Conservation (phyloP, 2,797 vertebrate species). For the Alauda arvensis region DNA sequence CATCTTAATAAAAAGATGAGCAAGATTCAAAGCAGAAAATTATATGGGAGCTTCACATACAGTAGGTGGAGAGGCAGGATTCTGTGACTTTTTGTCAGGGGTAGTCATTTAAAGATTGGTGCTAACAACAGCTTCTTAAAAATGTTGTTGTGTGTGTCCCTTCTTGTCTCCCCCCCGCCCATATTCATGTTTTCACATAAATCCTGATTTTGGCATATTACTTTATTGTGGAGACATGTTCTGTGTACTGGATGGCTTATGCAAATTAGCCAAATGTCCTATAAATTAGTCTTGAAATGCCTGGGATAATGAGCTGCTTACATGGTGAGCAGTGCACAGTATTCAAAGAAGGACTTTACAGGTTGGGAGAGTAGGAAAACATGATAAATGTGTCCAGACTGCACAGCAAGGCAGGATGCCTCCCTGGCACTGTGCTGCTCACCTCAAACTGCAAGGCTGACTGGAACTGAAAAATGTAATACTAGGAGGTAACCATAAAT, state of each 20-base stretch:
- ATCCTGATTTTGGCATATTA: conserved; percentile 34
- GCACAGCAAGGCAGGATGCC: background rate
- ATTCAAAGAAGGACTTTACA: background rate
- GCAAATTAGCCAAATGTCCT: conserved; percentile 60
- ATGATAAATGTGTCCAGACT: background rate
- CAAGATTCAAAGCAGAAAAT: conserved; percentile 55
- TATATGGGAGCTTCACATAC: conserved; percentile 28
- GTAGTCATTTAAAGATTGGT: background rate
- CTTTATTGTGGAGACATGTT: conserved; percentile 51
- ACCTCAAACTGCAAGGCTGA: background rate
- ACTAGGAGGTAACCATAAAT: background rate
- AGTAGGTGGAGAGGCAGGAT: conserved; percentile 18
- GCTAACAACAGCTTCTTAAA: conserved; percentile 12
- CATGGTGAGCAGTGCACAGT: background rate
- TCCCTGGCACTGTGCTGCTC: background rate
- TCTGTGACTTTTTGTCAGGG: background rate
- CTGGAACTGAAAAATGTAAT: background rate
- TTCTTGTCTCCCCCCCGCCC: background rate
- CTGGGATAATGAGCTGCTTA: conserved; percentile 33
- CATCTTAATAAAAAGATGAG: conserved; percentile 48
- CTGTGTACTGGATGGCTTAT: conserved; percentile 41
- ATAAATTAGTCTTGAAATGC: conserved; percentile 51
- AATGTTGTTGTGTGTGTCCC: background rate
- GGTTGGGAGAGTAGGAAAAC: background rate
- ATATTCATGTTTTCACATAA: conserved; percentile 41